A percentile compares a stretch with the other conserved stretches of the same genome.
These are phyloP conservation scores for Fratercula arctica DNA, from an alignment of 2,797 vertebrate species.

Conservation along the genomic window DNA sequence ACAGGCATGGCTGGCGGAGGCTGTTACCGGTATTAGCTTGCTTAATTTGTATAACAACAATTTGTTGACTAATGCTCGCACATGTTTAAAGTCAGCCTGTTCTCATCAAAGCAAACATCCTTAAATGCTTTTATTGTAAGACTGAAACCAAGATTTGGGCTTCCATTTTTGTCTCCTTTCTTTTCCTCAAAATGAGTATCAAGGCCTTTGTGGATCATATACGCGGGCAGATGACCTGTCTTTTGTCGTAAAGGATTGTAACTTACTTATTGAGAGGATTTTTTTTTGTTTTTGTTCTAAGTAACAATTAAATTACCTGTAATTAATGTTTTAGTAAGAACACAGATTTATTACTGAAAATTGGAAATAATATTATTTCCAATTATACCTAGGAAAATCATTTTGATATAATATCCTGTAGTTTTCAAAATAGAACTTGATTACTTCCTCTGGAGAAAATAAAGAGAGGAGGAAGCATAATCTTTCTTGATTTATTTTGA, in stretches of 20 bases:
- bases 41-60: not conserved
- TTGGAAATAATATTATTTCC: not conserved
- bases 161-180: not conserved
- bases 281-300: not conserved
- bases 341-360: not conserved
- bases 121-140: not conserved
- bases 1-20: not conserved
- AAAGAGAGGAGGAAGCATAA: not conserved
- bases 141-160: not conserved
- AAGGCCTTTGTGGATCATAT: not conserved
- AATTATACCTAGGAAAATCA: not conserved
- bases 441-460: constrained; percentile 26
- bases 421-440: not conserved
- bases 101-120: not conserved
- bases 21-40: not conserved
- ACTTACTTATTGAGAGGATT: not conserved
- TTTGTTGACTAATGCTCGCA: not conserved
- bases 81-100: not conserved
- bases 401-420: not conserved
- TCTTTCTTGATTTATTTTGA: constrained; percentile 12
- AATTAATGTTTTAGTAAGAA: not conserved
- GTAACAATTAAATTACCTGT: not conserved
- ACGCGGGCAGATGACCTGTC: not conserved
- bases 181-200: not conserved
- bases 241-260: not conserved